Evolutionary conservation across 2,113 vertebrate genomes (phyloP).

Genomic region (Sylvia atricapilla): DNA sequence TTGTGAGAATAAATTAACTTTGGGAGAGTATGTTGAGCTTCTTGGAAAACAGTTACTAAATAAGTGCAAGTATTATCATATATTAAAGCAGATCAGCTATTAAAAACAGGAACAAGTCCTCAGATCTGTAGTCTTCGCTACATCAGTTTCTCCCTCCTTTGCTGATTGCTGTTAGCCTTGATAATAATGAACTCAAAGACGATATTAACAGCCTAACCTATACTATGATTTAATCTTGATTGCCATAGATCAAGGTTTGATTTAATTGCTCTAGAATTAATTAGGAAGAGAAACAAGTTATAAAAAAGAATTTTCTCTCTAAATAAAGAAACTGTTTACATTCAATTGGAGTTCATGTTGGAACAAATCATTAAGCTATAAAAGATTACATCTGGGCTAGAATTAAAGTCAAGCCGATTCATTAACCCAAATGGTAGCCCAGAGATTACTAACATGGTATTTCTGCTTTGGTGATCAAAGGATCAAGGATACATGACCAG

Average conservation of each 20-base stretch:
- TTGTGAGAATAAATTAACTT: conserved; percentile 64
- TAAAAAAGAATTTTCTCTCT: conserved; percentile 65
- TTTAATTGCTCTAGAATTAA: conserved; percentile 73
- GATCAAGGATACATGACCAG: conserved; percentile 61
- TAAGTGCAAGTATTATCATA: conserved; percentile 68
- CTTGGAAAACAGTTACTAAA: conserved; percentile 58
- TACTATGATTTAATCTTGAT: conserved; percentile 64
- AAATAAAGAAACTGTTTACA: conserved; percentile 68
- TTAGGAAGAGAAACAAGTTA: conserved; percentile 71
- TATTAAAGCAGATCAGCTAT: conserved; percentile 67
- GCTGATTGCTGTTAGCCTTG: conserved; percentile 69
- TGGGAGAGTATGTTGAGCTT: conserved; percentile 45
- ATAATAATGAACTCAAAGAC: conserved; percentile 67
- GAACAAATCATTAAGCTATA: conserved; percentile 70
- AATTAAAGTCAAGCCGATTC: conserved; percentile 74
- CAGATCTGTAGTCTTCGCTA: conserved; percentile 43
- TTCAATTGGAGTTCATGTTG: conserved; percentile 59
- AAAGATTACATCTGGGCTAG: conserved; percentile 73
- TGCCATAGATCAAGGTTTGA: conserved; percentile 64
- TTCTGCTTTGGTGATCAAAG: conserved; percentile 58
- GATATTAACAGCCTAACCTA: conserved; percentile 60
- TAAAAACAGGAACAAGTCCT: conserved; percentile 62
- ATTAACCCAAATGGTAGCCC: conserved; percentile 69
- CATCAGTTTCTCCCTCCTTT: conserved; percentile 62
- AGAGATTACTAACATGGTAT: conserved; percentile 64